Conservation (phyloP, 2,797 vertebrate genomes). For the Poeciliopsis infans region DNA sequence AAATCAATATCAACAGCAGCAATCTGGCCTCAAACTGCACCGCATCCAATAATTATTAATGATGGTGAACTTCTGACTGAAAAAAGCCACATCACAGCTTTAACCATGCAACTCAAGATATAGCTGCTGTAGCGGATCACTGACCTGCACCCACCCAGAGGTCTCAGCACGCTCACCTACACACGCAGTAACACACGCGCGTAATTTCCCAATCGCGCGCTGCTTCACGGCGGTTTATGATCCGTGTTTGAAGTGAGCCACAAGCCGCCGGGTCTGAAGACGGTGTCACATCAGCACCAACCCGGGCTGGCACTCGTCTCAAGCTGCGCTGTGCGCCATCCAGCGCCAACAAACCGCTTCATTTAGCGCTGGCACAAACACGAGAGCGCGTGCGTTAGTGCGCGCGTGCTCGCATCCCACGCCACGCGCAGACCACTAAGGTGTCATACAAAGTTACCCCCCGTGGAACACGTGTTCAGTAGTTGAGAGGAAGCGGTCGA, state of each 20-base stretch:
- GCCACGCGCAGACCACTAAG: not conserved
- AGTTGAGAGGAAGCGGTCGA: not conserved
- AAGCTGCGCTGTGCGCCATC: slow-evolving; percentile 19
- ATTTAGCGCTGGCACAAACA: slow-evolving; percentile 2
- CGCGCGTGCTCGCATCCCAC: not conserved
- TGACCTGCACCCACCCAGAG: slow-evolving; percentile 1
- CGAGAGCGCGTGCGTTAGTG: not conserved
- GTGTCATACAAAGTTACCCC: slow-evolving; percentile 25
- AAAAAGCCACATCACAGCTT: not conserved
- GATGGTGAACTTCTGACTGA: not conserved
- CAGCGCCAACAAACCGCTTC: not conserved
- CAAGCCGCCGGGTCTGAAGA: slow-evolving; percentile 31
- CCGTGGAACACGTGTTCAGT: slow-evolving; percentile 4
- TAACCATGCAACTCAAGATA: not conserved
- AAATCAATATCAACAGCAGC: not conserved
- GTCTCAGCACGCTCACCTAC: not conserved
- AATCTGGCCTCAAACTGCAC: not conserved
- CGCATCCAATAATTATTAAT: not conserved
- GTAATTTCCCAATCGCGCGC: slow-evolving; percentile 5
- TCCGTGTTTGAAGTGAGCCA: slow-evolving; percentile 40
- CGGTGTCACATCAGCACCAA: slow-evolving; percentile 48
- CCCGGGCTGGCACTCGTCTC: slow-evolving; percentile 32
- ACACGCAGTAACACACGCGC: not conserved
- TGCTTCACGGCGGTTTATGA: slow-evolving; percentile 4
- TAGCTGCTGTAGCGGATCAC: not conserved